Percentiles rank a stretch among this genome's conserved stretches.
Evolutionary conservation across 2,113 vertebrate species (phyloP).

Genomic region (Rhipidura dahli): DNA sequence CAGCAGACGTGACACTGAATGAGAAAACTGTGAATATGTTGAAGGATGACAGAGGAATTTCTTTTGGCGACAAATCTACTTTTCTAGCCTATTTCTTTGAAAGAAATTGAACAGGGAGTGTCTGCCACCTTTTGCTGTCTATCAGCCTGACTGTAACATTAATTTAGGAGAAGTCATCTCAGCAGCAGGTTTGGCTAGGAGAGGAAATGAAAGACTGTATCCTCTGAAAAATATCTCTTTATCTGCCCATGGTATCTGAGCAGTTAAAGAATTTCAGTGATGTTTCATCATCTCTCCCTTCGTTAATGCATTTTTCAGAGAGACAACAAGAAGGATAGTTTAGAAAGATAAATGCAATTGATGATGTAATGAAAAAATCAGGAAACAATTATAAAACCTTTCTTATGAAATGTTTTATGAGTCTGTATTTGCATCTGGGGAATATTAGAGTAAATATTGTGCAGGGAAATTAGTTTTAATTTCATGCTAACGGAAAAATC

Average conservation of each 20-base stretch:
- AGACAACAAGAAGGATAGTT: conserved; percentile 14
- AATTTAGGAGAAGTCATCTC: conserved; percentile 57
- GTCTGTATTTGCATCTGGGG: conserved; percentile 69
- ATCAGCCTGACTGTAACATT: conserved; percentile 40
- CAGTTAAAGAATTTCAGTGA: conserved; percentile 29
- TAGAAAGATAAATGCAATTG: conserved; percentile 47
- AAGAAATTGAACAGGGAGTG: conserved; percentile 25
- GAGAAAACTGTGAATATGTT: conserved; percentile 68
- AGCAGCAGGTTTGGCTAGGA: conserved; percentile 5
- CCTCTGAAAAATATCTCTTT: conserved; percentile 5
- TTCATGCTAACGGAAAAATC: conserved; percentile 73
- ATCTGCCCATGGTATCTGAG: neutral
- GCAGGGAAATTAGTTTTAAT: conserved; percentile 73
- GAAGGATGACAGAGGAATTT: conserved; percentile 61
- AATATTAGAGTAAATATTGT: conserved; percentile 72
- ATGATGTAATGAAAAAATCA: conserved; percentile 67
- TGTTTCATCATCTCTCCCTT: conserved; percentile 20
- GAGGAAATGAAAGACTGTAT: conserved; percentile 46
- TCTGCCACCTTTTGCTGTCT: conserved; percentile 54
- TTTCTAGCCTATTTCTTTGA: conserved; percentile 47
- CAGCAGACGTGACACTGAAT: conserved; percentile 18
- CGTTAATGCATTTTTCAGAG: neutral
- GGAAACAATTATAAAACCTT: conserved; percentile 67
- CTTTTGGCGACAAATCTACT: conserved; percentile 38
- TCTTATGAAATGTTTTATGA: conserved; percentile 68